Evolutionary conservation across 1,140 invertebrate genomes (phyloP), one percentile per base, ranked within the genome.

Genomic region (Hesperophylax magnus): DNA sequence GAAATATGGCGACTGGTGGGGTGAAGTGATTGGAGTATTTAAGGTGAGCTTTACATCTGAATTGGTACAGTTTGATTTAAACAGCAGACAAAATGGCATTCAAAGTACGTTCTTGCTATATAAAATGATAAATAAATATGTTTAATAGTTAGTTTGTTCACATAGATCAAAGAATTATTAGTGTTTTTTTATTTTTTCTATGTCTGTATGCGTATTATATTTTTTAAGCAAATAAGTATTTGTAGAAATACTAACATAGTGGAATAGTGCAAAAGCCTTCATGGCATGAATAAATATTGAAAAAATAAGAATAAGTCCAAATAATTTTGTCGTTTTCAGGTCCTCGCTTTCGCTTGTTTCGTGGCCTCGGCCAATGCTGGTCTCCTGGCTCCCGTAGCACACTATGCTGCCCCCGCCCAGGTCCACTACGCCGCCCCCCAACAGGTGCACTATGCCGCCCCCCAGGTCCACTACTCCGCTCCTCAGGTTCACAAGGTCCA

Each of bases 341-440:
- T 84, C 71, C 2, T 81, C 63, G 77, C 74, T 54, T 80, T 84
- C 67, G 82, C 80, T 72, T 84, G 82, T 69, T 74, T 84, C 60
- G 60, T 84, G 82, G 82, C 80, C 81, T 83, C 39, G 58, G 83
- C 81, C 54, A 72, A 78, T 3, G 80, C 81, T 58, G 79, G 81
- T 72, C 24, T 60, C 22, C 14, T 71, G n/a, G 54, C 65, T 14
- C 77, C 65, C 14, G 52, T 56, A 7, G 65, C 15, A 7, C 52
- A 54, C 34, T 72, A 53, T 72, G 34, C 69, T n/a, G 69, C 69
- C 69, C 69, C 69, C 39, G 69, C 69, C 18, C 39, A 72, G 18
- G 34, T 67, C 2, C 27, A 34, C 24, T 67, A 67, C 17, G 27
- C 34, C 31, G 63, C 63, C 63, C 63, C 63, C 34, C 22, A 20